Evolutionary conservation across 1,140 invertebrate genomes (phyloP).

Genomic region (Batillaria attramentaria): DNA sequence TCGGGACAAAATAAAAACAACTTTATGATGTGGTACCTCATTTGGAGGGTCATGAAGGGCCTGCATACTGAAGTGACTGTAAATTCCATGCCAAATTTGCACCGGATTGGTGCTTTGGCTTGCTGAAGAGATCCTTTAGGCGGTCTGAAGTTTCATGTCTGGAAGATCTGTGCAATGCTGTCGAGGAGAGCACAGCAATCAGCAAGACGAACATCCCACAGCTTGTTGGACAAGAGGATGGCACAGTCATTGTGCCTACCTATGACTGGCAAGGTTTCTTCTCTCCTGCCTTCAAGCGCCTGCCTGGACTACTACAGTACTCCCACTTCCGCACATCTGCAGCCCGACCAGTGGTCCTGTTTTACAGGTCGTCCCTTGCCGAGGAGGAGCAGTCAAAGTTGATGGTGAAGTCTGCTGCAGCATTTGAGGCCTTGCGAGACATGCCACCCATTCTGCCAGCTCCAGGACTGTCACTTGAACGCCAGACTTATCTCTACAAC

Average conservation of each 20-base stretch:
- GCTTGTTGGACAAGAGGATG: no score
- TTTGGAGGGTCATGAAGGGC: no score
- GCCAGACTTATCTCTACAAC: not conserved
- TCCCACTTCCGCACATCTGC: not conserved
- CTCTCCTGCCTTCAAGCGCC: no score
- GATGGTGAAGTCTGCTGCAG: no score
- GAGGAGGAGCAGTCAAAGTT: no score
- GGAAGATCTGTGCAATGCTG: constrained; percentile 22
- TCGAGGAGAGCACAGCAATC: no score
- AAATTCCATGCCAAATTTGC: constrained; percentile 55
- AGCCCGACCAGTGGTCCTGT: not conserved
- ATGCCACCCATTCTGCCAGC: not conserved
- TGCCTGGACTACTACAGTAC: not conserved
- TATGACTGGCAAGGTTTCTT: no score
- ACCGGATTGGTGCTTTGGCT: constrained; percentile 54
- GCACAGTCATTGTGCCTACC: no score
- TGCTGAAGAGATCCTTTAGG: constrained; percentile 46
- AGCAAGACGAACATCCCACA: no score
- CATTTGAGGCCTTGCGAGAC: not conserved
- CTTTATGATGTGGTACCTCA: no score
- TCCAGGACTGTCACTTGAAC: not conserved
- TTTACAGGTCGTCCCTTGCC: not conserved
- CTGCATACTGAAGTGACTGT: constrained; percentile 30
- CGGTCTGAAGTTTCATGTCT: constrained; percentile 30
- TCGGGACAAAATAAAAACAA: no score